Base-by-base conservation (phyloP, 2,113 vertebrate genomes). In the Lates calcarifer region DNA sequence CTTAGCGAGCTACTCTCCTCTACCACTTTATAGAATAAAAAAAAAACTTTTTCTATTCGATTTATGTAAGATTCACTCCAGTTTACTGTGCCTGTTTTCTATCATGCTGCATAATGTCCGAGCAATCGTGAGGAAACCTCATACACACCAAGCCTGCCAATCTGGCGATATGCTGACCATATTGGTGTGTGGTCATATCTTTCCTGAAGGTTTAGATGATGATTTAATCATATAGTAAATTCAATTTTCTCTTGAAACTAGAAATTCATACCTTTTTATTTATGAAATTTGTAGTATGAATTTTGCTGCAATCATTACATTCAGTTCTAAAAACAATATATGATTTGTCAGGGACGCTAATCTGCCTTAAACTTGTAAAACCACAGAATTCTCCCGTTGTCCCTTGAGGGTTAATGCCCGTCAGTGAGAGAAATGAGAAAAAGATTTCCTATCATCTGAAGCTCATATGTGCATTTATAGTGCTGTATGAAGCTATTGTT, bases 21-120 rank as follows among this genome's bases (percentile, higher is more conserved):
- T 8, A 29, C 57, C 77, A 33, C 69, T 87, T 84, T 12, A 64
- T 20, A 43, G 39, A 24, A 56, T 12, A 35, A 60, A 70, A 76
- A n/a, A 33, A 66, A 64, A 82, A 43, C 0, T 73, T 84, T 55
- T 77, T 22, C 60, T 41, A 84, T 81, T 82, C 9, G 3, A 66
- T 84, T 85, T 72, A 74, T 37, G 39, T 37, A 74, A 81, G 60
- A 77, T 77, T 69, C 77, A 66, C 72, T 89, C 33, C 39, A 69
- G 79, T 33, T 61, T 70, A 29, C 66, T 5, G 41, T 20, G 13
- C 13, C 26, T 1, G 14, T 79, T 84, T 83, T 69, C 81, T 72
- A 79, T 82, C 75, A 49, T 18, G 2, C 65, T 65, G 31, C 8
- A 73, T 69, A 63, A 84, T 69, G 41, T 78, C 57, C 49, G 56